Evolutionary conservation across 2,888 invertebrate species (phyloP).

Genomic region (Eupithecia pulchellata): DNA sequence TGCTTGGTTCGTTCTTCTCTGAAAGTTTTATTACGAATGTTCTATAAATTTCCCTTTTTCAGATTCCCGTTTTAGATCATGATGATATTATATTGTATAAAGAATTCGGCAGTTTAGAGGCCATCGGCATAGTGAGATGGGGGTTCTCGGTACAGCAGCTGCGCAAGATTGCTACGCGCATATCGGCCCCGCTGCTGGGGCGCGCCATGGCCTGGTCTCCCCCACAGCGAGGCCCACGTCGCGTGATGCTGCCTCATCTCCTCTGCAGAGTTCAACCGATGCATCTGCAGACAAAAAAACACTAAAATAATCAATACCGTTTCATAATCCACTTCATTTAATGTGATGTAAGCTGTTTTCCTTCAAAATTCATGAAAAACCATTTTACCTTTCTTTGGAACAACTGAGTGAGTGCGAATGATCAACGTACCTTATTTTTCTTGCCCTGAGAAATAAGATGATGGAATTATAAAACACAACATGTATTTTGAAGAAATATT

Average conservation of each 20-base stretch:
- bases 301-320: not conserved
- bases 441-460: conserved; percentile 36
- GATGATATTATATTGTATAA: not conserved
- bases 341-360: not conserved
- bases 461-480: conserved; percentile 29
- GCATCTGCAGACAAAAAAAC: conserved; percentile 74
- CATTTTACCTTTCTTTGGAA: conserved; percentile 31
- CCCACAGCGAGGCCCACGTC: conserved; percentile 92
- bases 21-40: not conserved
- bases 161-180: conserved; percentile 74
- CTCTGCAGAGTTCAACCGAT: conserved; percentile 86
- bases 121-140: conserved; percentile 51
- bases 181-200: conserved; percentile 80
- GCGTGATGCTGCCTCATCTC: conserved; percentile 89
- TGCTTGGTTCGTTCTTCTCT: not conserved
- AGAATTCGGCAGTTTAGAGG: conserved; percentile 31
- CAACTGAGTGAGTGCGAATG: conserved; percentile 31
- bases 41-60: not conserved
- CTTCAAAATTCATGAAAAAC: conserved; percentile 37
- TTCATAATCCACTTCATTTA: not conserved
- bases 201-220: conserved; percentile 89
- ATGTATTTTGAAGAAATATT: conserved; percentile 23
- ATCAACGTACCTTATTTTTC: conserved; percentile 37
- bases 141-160: conserved; percentile 68
- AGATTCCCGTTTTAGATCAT: not conserved